Evolutionary conservation across 2,888 invertebrate genomes (phyloP).

Genomic region (Auanema freiburgensis): DNA sequence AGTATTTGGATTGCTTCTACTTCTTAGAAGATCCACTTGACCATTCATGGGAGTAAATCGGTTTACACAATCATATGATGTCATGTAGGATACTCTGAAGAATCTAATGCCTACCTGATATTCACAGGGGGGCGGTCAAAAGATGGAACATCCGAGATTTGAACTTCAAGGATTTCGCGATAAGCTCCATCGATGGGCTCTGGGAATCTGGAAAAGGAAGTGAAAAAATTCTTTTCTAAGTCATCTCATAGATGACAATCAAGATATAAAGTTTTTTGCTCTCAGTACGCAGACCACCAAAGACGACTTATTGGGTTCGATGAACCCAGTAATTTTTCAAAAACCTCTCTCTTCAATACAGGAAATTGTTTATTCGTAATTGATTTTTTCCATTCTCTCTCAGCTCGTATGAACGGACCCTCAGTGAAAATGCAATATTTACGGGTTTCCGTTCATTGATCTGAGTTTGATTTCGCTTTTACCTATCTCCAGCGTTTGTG

Average conservation of each 20-base stretch:
- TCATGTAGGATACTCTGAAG: not conserved
- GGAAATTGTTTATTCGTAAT: no score
- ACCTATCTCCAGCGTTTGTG: constrained; percentile 38
- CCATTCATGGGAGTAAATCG: no score
- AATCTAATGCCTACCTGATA: constrained; percentile 46
- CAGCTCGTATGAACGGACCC: not conserved
- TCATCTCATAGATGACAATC: not conserved
- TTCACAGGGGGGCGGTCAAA: constrained; percentile 63
- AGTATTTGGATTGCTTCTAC: no score
- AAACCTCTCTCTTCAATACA: no score
- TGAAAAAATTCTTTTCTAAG: no score
- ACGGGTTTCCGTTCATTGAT: not conserved
- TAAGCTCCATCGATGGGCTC: constrained; percentile 49
- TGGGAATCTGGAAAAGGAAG: constrained; percentile 52
- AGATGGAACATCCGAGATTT: constrained; percentile 51
- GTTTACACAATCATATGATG: not conserved
- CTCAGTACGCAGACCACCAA: no score
- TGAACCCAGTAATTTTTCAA: no score
- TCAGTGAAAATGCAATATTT: not conserved
- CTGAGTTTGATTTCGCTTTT: not conserved
- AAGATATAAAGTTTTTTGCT: no score
- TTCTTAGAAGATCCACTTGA: no score
- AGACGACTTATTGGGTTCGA: no score
- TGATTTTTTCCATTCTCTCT: no score
- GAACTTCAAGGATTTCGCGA: constrained; percentile 52